phyloP scores from a whole-genome alignment of 1,140 invertebrate species.

The Drosophila teissieri region DNA sequence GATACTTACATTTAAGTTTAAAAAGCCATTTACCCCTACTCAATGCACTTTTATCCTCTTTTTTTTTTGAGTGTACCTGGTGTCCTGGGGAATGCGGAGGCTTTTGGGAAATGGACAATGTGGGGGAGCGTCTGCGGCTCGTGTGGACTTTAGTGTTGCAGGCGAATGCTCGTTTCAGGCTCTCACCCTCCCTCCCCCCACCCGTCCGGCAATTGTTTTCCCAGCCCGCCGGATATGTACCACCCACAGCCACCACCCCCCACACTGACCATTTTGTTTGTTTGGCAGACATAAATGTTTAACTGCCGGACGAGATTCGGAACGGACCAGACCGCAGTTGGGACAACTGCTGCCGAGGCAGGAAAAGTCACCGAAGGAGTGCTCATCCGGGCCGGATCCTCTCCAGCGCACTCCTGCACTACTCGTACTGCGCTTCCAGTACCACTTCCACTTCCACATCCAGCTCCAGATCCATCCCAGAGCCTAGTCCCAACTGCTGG shows the following conservation, averaged over 20 bases:
- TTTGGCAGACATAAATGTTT: constrained; percentile 77
- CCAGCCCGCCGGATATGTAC: constrained; percentile 15
- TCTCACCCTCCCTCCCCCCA: constrained; percentile 8
- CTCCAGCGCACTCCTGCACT: constrained; percentile 1
- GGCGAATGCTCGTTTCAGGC: constrained; percentile 44
- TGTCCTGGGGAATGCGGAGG: not conserved
- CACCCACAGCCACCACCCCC: not conserved
- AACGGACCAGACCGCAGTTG: constrained; percentile 15
- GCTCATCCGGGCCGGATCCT: constrained; percentile 9
- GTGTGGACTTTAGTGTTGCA: constrained; percentile 52
- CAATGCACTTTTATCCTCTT: too few relatives aligned
- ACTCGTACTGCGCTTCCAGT: too few relatives aligned
- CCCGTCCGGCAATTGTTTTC: constrained; percentile 47
- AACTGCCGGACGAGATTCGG: constrained; percentile 40
- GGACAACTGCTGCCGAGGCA: constrained; percentile 44
- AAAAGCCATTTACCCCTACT: not conserved
- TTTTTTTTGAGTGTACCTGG: not conserved
- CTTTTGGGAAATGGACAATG: not conserved
- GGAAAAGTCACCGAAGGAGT: constrained; percentile 17
- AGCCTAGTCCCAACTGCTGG: constrained; percentile 1
- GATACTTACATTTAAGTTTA: too few relatives aligned
- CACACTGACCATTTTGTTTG: constrained; percentile 56
- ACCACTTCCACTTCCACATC: not conserved
- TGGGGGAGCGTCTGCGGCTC: constrained; percentile 37
- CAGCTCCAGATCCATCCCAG: not conserved